phyloP scores from a whole-genome alignment of 1,140 invertebrate genomes.

The Zophobas atratus region DNA sequence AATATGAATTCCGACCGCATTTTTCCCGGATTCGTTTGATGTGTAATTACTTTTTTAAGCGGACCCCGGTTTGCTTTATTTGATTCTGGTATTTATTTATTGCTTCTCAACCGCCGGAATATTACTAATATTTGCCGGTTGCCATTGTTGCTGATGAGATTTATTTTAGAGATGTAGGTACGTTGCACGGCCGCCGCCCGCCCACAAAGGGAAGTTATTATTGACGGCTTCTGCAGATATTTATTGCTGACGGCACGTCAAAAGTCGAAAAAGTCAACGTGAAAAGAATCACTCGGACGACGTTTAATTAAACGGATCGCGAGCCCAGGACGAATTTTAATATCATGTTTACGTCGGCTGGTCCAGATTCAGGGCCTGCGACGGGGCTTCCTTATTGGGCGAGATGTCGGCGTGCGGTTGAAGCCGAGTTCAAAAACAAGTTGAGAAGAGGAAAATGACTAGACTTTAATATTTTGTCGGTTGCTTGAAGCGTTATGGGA shows the following conservation, averaged over 20 bases:
- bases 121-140: conserved; percentile 53
- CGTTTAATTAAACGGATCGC: background rate
- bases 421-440: too few species aligned
- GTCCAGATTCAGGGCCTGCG: too few species aligned
- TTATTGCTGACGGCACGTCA: conserved; percentile 15
- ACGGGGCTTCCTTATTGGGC: too few species aligned
- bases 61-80: conserved; percentile 63
- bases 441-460: too few species aligned
- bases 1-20: conserved; percentile 67
- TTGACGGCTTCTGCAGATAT: conserved; percentile 18
- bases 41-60: conserved; percentile 67
- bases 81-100: conserved; percentile 66
- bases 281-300: background rate
- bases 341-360: too few species aligned
- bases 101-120: conserved; percentile 56
- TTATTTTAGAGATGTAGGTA: conserved; percentile 48
- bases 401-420: too few species aligned
- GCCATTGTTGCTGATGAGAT: conserved; percentile 49
- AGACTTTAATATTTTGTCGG: too few species aligned
- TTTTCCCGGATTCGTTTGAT: conserved; percentile 66
- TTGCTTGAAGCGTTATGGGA: too few species aligned
- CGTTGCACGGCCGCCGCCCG: background rate
- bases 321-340: too few species aligned
- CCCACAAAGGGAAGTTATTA: conserved; percentile 38
- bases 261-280: conserved; percentile 17